Evolutionary conservation across 2,888 invertebrate genomes (phyloP).

Genomic region (Carcina quercana): DNA sequence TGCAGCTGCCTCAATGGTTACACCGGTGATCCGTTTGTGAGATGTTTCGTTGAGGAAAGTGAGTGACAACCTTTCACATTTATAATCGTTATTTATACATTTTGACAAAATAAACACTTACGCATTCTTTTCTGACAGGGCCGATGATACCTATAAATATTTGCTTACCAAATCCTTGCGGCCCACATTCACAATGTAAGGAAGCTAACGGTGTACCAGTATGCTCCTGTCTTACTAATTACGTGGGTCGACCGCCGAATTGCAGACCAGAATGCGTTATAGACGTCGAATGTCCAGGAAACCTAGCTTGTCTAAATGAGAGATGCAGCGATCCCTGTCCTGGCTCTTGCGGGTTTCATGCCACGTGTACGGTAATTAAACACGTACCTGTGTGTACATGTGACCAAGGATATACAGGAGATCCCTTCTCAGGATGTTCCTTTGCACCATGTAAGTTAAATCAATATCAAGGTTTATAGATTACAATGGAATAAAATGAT

Average conservation of each 20-base stretch:
- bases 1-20: constrained; percentile 82
- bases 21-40: constrained; percentile 85
- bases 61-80: too few species aligned
- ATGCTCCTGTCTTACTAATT: constrained; percentile 83
- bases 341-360: constrained; percentile 83
- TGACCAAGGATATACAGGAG: constrained; percentile 80
- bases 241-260: constrained; percentile 85
- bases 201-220: constrained; percentile 79
- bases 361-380: constrained; percentile 80
- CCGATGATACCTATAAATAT: constrained; percentile 68
- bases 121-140: constrained; percentile 40
- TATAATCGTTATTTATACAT: too few species aligned
- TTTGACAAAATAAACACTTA: constrained; percentile 1
- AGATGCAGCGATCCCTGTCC: constrained; percentile 83
- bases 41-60: constrained; percentile 78
- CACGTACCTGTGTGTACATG: constrained; percentile 85
- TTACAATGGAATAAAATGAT: too few species aligned
- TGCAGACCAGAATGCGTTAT: constrained; percentile 85
- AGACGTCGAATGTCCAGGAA: constrained; percentile 82
- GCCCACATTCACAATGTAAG: constrained; percentile 84
- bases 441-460: constrained; percentile 71
- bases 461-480: not conserved
- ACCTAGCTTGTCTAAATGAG: constrained; percentile 81
- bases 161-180: constrained; percentile 84
- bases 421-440: constrained; percentile 86